These are phyloP conservation scores for Electrona antarctica DNA, from an alignment of 2,113 vertebrate genomes.

Conservation along the genomic window DNA sequence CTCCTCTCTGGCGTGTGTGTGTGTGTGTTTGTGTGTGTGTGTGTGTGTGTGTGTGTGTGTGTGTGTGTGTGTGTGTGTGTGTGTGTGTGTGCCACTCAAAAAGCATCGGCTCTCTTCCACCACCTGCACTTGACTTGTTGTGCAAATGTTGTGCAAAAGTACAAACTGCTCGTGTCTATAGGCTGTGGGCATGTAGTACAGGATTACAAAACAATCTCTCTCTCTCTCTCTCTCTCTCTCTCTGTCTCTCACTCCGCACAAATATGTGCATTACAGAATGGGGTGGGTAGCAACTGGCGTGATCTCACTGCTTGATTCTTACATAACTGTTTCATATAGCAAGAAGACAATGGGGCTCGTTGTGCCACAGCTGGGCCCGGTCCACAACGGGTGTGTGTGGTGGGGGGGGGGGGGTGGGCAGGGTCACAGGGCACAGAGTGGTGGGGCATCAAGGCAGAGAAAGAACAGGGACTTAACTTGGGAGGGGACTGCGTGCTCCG, in stretches of 20 bases:
- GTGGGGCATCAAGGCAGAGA: constrained; percentile 5
- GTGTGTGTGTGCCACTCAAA: not conserved
- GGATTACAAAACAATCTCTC: constrained; percentile 2
- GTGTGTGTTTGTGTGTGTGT: too few relatives aligned
- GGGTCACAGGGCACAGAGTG: constrained; percentile 3
- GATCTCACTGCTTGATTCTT: constrained; percentile 62
- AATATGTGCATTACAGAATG: not conserved
- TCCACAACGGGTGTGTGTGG: not conserved
- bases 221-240: not conserved
- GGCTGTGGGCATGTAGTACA: not conserved
- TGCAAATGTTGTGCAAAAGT: not conserved
- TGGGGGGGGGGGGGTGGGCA: not conserved
- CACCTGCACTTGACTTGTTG: constrained; percentile 5
- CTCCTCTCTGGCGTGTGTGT: too few relatives aligned
- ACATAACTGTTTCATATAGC: constrained; percentile 53
- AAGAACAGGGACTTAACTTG: not conserved
- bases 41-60: too few relatives aligned
- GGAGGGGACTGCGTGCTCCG: not conserved
- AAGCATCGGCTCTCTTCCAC: constrained; percentile 11
- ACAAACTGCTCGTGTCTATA: constrained; percentile 13
- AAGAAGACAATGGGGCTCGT: constrained; percentile 47
- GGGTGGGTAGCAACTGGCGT: constrained; percentile 24
- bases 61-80: too few relatives aligned
- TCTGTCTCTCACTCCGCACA: constrained; percentile 12
- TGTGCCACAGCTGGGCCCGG: constrained; percentile 49